Base-by-base conservation (phyloP, 2,797 vertebrate genomes). In the Centropyge bicolor region DNA sequence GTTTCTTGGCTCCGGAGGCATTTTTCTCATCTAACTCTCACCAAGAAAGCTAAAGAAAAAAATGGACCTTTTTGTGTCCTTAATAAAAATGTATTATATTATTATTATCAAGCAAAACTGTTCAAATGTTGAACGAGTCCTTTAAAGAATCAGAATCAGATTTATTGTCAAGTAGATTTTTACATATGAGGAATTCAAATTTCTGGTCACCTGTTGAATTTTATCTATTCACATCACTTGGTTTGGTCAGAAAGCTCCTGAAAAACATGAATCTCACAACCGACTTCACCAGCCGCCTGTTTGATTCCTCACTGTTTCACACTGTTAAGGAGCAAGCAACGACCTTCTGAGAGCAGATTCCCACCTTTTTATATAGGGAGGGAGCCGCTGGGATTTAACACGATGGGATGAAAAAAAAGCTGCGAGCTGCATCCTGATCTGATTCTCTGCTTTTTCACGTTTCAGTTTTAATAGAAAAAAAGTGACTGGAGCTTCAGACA, bases 401-500 rank as follows among this genome's bases (percentile, higher is more conserved):
- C 40, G 31, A 31, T 12, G 19, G 19, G 43, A 22, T 61, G 49
- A 11, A 4, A 20, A 24, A 24, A 20, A 22, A 20, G 7, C 24
- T 27, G 10, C 52, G 16, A 60, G 35, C 12, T 52, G 54, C 45
- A 45, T 31, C 48, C 41, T 4, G 35, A 52, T 59, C n/a, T 31
- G 59, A 35, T 24, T 27, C 70, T 67, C 62, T 57, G 6, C 7
- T 16, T 31, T 54, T 67, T 71, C 22, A 48, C 38, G 48, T 70
- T 35, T 36, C 51, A 13, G 9, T 45, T 16, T n/a, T 69, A 6
- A 59, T 24, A 31, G 59, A 5, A 41, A 4, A 22, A 66, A 17
- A 24, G 8, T 24, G 8, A 13, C 24, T 38, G 35, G 24, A 65
- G 71, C 60, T 35, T 24, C 10, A 49, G 12, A 49, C 17, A 14